These are phyloP conservation scores for Salmo trutta DNA, from an alignment of 2,797 vertebrate species.

Conservation along the genomic window DNA sequence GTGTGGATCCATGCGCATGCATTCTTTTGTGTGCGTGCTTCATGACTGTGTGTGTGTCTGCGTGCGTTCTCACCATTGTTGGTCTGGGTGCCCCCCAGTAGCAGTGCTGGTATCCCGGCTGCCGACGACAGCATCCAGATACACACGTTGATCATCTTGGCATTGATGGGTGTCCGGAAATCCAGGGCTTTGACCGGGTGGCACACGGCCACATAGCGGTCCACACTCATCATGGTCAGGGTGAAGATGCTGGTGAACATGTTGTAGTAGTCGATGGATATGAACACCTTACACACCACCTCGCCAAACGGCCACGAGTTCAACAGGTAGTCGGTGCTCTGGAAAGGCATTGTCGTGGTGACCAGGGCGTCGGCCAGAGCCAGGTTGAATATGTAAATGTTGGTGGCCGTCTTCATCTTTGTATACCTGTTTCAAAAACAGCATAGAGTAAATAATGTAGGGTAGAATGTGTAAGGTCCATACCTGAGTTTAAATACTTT, in stretches of 20 bases:
- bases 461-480: too few relatives aligned
- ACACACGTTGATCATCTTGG: constrained; percentile 95
- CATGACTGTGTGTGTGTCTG: background rate
- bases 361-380: constrained; percentile 94
- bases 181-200: constrained; percentile 96
- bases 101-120: constrained; percentile 91
- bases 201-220: constrained; percentile 96
- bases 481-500: too few relatives aligned
- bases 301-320: constrained; percentile 97
- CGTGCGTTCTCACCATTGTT: constrained; percentile 83
- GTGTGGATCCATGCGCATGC: background rate
- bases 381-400: constrained; percentile 98
- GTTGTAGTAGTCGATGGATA: constrained; percentile 98
- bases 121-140: constrained; percentile 96
- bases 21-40: background rate
- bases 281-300: constrained; percentile 93
- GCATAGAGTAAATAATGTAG: background rate
- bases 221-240: constrained; percentile 98
- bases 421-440: constrained; percentile 82
- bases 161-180: constrained; percentile 93
- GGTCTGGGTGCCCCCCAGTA: constrained; percentile 92
- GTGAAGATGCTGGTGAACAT: constrained; percentile 99
- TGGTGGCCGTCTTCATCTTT: constrained; percentile 99
- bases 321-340: constrained; percentile 92
- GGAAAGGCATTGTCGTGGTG: constrained; percentile 97